These are phyloP conservation scores for Ceratina japonica DNA, from an alignment of 1,140 invertebrate species.

Conservation along the genomic window DNA sequence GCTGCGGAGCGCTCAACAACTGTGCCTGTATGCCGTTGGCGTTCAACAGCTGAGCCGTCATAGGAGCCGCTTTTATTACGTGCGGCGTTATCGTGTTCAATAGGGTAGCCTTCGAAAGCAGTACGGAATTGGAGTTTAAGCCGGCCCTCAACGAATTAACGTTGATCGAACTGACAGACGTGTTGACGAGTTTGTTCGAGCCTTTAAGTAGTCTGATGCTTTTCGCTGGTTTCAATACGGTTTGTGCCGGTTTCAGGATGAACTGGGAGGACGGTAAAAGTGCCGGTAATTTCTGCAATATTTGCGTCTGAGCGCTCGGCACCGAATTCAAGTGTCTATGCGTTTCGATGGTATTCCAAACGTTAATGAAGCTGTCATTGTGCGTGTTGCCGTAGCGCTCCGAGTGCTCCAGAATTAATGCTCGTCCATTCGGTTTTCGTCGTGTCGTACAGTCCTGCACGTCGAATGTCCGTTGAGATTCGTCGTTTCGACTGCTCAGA, in stretches of 20 bases:
- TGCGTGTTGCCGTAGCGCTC: no score
- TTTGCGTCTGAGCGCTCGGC: conserved; percentile 49
- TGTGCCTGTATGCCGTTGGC: conserved; percentile 67
- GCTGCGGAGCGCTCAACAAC: conserved; percentile 63
- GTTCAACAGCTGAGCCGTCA: conserved; percentile 67
- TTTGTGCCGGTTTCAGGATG: conserved; percentile 67
- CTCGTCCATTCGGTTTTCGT: conserved; percentile 33
- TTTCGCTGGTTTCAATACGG: conserved; percentile 66
- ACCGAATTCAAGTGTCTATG: no score
- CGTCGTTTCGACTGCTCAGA: conserved; percentile 34
- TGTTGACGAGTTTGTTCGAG: conserved; percentile 57
- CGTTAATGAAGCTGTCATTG: no score
- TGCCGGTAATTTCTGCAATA: conserved; percentile 55
- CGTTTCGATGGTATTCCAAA: no score
- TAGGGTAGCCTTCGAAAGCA: conserved; percentile 69
- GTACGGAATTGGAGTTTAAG: conserved; percentile 64
- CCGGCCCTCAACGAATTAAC: conserved; percentile 40
- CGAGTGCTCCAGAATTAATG: conserved; percentile 46
- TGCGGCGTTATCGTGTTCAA: conserved; percentile 69
- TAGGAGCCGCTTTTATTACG: conserved; percentile 61
- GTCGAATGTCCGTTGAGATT: conserved; percentile 35
- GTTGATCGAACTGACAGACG: conserved; percentile 36
- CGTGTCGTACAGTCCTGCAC: conserved; percentile 43
- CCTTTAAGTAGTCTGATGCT: conserved; percentile 69
- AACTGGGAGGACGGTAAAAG: conserved; percentile 60